These are phyloP conservation scores for Caenorhabditis briggsae DNA, from an alignment of 1,140 invertebrate species.

Conservation along the genomic window DNA sequence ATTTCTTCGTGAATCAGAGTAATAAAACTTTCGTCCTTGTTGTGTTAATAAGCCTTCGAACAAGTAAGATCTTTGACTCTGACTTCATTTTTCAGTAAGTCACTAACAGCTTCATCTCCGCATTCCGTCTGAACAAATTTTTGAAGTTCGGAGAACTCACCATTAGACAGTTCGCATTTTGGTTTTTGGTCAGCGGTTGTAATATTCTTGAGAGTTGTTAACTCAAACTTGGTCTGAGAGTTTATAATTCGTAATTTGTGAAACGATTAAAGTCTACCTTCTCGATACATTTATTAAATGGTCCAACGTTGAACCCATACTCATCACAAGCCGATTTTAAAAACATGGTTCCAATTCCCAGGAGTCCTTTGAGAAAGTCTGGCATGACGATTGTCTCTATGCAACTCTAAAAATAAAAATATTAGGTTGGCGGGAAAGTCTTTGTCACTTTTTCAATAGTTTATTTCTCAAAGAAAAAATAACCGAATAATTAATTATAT, in stretches of 20 bases:
- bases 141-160: conserved; percentile 8
- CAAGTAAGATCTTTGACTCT: background rate
- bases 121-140: background rate
- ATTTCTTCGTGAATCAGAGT: background rate
- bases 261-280: background rate
- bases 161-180: background rate
- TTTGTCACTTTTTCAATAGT: too few relatives aligned
- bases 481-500: too few relatives aligned
- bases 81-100: background rate
- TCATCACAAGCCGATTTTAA: conserved; percentile 1
- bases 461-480: too few relatives aligned
- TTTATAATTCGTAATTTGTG: background rate
- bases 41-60: background rate
- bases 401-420: background rate
- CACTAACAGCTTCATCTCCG: background rate
- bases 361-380: background rate
- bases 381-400: background rate
- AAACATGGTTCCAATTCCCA: conserved; percentile 1
- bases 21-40: background rate
- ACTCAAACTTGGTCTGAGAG: conserved; percentile 2
- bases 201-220: background rate
- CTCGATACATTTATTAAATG: conserved; percentile 15
- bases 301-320: background rate
- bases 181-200: background rate
- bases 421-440: too few relatives aligned